Evolutionary conservation across 1,140 invertebrate genomes (phyloP), one percentile per base, ranked within the genome.

Genomic region (Drosophila tristis): DNA sequence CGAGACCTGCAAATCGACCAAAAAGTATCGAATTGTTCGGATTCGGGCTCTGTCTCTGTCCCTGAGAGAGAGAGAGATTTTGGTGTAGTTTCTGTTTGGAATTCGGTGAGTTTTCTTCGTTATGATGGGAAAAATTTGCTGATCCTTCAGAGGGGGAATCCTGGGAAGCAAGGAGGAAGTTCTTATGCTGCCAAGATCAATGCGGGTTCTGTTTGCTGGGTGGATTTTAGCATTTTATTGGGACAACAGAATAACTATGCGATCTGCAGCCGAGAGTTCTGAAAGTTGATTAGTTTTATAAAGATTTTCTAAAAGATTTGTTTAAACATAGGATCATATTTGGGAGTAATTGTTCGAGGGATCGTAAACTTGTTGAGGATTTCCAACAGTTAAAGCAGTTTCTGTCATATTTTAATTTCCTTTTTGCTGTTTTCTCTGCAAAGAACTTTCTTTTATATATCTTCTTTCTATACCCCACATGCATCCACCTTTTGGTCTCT

Each of bases 11-110:
- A 62, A 84, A 62, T 39, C 35, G 35, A 62, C 47, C 80, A 54
- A 65, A 90, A 90, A 90, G 87, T 90, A 90, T 90, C 87, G 59
- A 90, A 87, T 90, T 68, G 74, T 81, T 26, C 35, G 65, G 8
- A 29, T 25, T 35, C 9, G 31, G 31, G 9, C 2, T 31, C 29
- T 8, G 25, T 42, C 20, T 49, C 53, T 71, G 51, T 26, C 31
- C 2, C 31, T 9, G 31, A 31, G 31, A 31, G 74, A 60, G 51
- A 53, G 44, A 56, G 55, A 63, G 74, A 76, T 76, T 89, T 89
- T 73, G 39, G 29, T 63, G 57, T 61, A 26, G 48, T 87, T 82
- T 79, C 20, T 66, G 39, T 56, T 3, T 45, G 66, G 15, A 79
- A 68, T 81, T 66, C 44, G 39, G 55, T 61, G 65, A 60, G 42